phyloP scores from a whole-genome alignment of 2,797 vertebrate genomes.

The Otus scops region DNA sequence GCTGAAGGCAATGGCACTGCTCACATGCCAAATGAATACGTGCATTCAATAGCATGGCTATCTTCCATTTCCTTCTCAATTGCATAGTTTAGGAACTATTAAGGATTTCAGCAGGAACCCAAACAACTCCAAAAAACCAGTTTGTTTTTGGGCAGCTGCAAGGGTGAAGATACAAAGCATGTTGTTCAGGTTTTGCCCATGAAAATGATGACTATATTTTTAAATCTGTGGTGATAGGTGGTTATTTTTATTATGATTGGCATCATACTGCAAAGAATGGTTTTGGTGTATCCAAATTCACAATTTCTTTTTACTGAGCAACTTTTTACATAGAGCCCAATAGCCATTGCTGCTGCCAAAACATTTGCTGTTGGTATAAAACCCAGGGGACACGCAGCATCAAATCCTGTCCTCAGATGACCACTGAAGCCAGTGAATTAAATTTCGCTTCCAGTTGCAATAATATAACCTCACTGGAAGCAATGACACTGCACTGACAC shows the following conservation, averaged over 20 bases:
- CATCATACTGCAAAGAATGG: background rate
- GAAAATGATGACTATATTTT: background rate
- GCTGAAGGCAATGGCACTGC: background rate
- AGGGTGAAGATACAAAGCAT: background rate
- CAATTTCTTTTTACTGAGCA: background rate
- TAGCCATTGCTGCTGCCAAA: background rate
- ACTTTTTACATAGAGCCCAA: background rate
- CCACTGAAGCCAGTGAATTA: background rate
- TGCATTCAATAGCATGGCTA: background rate
- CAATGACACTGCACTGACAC: background rate
- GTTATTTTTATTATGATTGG: background rate
- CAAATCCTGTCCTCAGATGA: background rate
- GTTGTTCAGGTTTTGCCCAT: background rate
- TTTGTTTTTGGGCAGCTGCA: background rate
- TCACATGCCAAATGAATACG: background rate
- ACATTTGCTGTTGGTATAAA: background rate
- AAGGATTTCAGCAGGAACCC: background rate
- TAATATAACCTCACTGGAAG: background rate
- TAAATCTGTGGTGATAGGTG: background rate
- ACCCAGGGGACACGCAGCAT: background rate
- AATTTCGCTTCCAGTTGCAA: background rate
- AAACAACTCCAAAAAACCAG: background rate
- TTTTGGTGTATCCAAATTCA: background rate
- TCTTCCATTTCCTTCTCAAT: background rate
- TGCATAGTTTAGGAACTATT: background rate